Evolutionary conservation across 1,140 invertebrate genomes (phyloP), one percentile per base, ranked within the genome.

Genomic region (Eriocheir sinensis): DNA sequence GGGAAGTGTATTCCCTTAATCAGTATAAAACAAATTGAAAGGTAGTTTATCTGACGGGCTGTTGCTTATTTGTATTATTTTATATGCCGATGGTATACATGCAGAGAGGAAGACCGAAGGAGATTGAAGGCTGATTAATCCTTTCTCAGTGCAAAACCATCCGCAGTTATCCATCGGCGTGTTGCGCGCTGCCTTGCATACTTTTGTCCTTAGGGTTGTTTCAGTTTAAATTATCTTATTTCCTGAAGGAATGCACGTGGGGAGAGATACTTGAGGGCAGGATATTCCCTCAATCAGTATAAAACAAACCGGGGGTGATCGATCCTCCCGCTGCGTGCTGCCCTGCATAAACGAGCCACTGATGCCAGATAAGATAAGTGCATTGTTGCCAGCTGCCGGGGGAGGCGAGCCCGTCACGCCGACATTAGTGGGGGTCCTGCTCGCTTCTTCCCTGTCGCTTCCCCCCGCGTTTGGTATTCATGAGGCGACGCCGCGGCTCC

Each of bases 361-460:
- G 83, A 86, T 86, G 3, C 36, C 40, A 21, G 83, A 86, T 86
- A 86, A 86, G 83, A 86, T 86, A 86, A 86, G n/a, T 40, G 34
- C 83, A 86, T 86, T 86, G 83, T 86, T 34, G 83, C 34, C 3
- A 36, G 83, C 83, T 86, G 83, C 83, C 83, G 83, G 83, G 83
- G 3, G 40, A 86, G 40, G 83, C 40, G 83, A 6, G 83, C 30
- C 36, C 83, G 83, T 86, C 83, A 86, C 83, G 83, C 21, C 83
- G 34, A 34, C 36, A 41, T 40, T 40, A 41, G 83, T 40, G 83
- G 83, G 83, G 83, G 80, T 83, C 83, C 83, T 40, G 40, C 15
- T 41, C 83, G 83, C 83, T 86, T 41, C 83, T 86, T 86, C 83
- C 83, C 83, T 86, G 83, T 86, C 83, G 83, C 83, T 21, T 17